Evolutionary conservation across 2,113 vertebrate species (phyloP).

Genomic region (Platichthys stellatus): DNA sequence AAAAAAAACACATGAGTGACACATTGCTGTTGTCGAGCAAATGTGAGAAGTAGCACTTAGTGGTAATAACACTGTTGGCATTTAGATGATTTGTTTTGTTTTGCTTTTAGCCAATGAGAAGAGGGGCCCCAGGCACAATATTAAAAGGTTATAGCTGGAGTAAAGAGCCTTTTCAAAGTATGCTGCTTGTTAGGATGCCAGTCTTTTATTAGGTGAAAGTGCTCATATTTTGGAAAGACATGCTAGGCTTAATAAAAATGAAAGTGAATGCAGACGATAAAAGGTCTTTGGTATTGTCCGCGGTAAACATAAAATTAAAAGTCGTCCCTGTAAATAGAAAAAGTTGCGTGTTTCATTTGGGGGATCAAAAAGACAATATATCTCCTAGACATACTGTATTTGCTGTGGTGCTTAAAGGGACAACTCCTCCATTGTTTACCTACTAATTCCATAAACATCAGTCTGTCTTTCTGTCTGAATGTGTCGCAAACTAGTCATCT

Average conservation of each 20-base stretch:
- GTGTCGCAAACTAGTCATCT: no score
- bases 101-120: constrained; percentile 57
- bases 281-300: background rate
- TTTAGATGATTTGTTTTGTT: constrained; percentile 63
- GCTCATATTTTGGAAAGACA: constrained; percentile 20
- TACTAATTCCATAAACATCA: no score
- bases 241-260: background rate
- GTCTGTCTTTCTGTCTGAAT: no score
- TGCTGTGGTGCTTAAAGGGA: no score
- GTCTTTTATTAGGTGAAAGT: constrained; percentile 5
- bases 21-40: constrained; percentile 21
- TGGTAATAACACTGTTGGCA: constrained; percentile 55
- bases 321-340: background rate
- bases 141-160: constrained; percentile 46
- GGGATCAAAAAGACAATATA: no score
- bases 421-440: no score
- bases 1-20: constrained; percentile 24
- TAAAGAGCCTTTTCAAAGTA: constrained; percentile 29
- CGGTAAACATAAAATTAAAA: background rate
- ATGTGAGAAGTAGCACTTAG: constrained; percentile 40
- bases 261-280: background rate
- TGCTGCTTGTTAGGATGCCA: constrained; percentile 12
- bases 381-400: no score
- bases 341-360: no score
- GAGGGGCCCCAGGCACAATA: constrained; percentile 20